Evolutionary conservation across 37 sponge, comb jelly and placozoan genomes (phyloP), one percentile per base, ranked within the genome.

Genomic region (Aphrocallistes beatrix): DNA sequence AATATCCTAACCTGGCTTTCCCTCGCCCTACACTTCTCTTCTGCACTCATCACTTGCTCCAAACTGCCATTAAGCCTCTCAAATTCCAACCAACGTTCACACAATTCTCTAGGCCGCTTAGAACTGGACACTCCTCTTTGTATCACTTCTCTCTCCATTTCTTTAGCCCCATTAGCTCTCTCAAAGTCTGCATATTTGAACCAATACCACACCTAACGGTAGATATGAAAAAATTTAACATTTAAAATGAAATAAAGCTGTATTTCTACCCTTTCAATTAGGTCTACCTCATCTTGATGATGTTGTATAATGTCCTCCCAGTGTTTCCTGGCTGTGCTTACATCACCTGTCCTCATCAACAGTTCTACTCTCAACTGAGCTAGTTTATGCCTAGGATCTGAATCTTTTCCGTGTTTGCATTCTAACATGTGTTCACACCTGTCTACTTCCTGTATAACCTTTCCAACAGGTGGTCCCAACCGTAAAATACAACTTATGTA

Each of bases 241-340:
- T 13, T 42, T 6, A 16, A n/a, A n/a, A n/a, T n/a, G n/a, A n/a
- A n/a, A n/a, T n/a, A n/a, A n/a, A n/a, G n/a, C n/a, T n/a, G n/a
- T n/a, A n/a, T n/a, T n/a, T n/a, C n/a, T n/a, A n/a, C n/a, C n/a
- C n/a, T n/a, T n/a, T n/a, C n/a, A n/a, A n/a, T n/a, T n/a, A n/a
- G n/a, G n/a, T n/a, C n/a, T 30, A 60, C 75, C 75, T 60, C 75
- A 60, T 60, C 75, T 28, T 60, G 75, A 60, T 60, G 75, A 60
- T 30, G 75, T 19, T 25, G 34, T 60, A 60, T 60, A 32, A 60
- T 30, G n/a, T 60, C 75, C n/a, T 60, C 75, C 75, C 75, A 60
- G 10, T 60, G 75, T 19, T 60, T 13, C 75, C 75, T 60, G 3
- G 75, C 75, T 60, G 6, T 30, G 3, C 3, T 60, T 21, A 60